These are phyloP conservation scores for Callosobruchus maculatus DNA, from an alignment of 2,888 invertebrate genomes.

Conservation along the genomic window DNA sequence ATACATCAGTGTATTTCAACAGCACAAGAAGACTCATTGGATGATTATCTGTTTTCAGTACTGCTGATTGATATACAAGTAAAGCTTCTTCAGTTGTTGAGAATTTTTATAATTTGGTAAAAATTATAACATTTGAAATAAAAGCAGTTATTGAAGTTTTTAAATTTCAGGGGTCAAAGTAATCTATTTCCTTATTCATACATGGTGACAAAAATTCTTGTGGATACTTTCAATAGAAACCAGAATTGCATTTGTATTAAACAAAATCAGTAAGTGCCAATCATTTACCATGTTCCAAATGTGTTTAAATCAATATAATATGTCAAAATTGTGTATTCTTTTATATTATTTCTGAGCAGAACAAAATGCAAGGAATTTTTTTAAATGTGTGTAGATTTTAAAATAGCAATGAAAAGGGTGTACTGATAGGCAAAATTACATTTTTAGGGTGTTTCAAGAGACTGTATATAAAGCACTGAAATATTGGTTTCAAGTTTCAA, in stretches of 20 bases:
- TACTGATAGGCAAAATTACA: background rate
- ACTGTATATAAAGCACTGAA: background rate
- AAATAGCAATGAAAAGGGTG: no score
- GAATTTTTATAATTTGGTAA: conserved; percentile 27
- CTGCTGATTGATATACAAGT: conserved; percentile 23
- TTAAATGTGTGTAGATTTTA: no score
- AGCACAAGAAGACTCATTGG: conserved; percentile 13
- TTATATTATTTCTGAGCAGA: no score
- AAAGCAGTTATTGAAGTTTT: background rate
- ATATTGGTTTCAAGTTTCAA: background rate
- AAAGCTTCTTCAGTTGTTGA: conserved; percentile 21
- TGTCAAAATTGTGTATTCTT: no score
- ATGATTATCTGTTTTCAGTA: conserved; percentile 22
- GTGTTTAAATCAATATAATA: no score
- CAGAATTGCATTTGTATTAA: background rate
- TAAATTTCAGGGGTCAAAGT: background rate
- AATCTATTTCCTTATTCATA: background rate
- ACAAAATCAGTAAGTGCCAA: background rate
- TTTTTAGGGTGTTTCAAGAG: background rate
- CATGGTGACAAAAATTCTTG: background rate
- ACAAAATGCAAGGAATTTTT: no score
- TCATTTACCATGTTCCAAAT: no score
- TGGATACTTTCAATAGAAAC: background rate
- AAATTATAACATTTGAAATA: background rate
- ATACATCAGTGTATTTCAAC: conserved; percentile 24